phyloP scores from a whole-genome alignment of 2,113 vertebrate species.

The Ceratotherium simum region DNA sequence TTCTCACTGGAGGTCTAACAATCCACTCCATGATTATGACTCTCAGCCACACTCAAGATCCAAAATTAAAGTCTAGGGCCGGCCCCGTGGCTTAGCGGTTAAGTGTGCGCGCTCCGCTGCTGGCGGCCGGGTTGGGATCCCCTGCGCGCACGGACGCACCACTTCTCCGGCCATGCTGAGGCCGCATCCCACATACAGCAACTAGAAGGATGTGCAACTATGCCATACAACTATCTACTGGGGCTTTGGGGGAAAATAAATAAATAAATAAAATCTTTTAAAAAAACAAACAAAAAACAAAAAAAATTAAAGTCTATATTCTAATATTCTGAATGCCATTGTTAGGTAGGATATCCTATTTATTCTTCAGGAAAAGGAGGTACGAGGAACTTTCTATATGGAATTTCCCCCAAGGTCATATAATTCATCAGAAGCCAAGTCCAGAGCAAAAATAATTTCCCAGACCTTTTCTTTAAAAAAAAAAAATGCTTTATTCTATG shows the following conservation, averaged over 20 bases:
- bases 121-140: too few relatives aligned
- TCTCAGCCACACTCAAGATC: constrained; percentile 22
- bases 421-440: constrained; percentile 59
- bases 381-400: constrained; percentile 42
- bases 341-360: constrained; percentile 57
- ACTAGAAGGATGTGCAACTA: too few relatives aligned
- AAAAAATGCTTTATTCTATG: not conserved
- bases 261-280: too few relatives aligned
- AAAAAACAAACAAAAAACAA: too few relatives aligned
- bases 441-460: constrained; percentile 62
- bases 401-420: constrained; percentile 47
- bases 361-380: constrained; percentile 59
- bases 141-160: too few relatives aligned
- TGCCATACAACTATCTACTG: too few relatives aligned
- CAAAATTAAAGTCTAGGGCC: constrained; percentile 20
- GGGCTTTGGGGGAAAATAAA: too few relatives aligned
- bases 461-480: constrained; percentile 4
- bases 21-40: not conserved
- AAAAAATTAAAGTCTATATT: constrained; percentile 37
- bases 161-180: too few relatives aligned
- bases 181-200: too few relatives aligned
- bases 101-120: too few relatives aligned
- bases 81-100: too few relatives aligned
- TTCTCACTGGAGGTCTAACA: constrained; percentile 20
- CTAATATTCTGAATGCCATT: constrained; percentile 49